These are phyloP conservation scores for Charadrius vociferus DNA, from an alignment of 2,113 vertebrate genomes.

Conservation along the genomic window DNA sequence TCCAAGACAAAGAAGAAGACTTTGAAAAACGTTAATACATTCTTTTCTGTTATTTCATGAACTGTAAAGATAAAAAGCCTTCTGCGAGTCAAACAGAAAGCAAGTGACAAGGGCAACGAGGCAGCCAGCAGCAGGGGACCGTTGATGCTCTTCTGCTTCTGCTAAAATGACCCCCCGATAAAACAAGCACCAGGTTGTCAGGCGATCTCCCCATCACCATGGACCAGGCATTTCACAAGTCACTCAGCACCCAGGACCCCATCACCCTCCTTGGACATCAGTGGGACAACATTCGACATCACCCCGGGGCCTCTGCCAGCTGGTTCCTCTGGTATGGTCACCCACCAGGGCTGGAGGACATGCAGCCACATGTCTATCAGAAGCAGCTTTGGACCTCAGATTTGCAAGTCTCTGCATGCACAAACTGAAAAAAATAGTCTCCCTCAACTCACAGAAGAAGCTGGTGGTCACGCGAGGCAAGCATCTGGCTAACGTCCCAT, in stretches of 20 bases:
- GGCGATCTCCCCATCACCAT: not conserved
- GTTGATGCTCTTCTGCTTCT: not conserved
- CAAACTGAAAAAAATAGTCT: not conserved
- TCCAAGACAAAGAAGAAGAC: not conserved
- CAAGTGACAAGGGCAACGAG: not conserved
- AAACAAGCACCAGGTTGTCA: not conserved
- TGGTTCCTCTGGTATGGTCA: not conserved
- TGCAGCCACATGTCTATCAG: not conserved
- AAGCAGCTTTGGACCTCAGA: not conserved
- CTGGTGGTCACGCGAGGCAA: not conserved
- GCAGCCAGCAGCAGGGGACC: too few species aligned
- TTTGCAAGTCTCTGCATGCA: not conserved
- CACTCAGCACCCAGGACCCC: not conserved
- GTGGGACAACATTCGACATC: not conserved
- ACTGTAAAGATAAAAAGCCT: not conserved
- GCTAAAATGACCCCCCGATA: not conserved
- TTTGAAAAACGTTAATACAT: not conserved
- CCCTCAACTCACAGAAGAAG: not conserved
- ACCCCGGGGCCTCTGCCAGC: not conserved
- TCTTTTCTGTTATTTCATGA: not conserved
- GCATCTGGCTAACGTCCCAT: not conserved
- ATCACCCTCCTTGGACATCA: not conserved
- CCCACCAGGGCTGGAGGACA: not conserved
- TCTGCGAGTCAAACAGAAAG: not conserved
- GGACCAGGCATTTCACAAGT: not conserved